Conservation (phyloP, 2,113 vertebrate genomes). For the Dromiciops gliroides region DNA sequence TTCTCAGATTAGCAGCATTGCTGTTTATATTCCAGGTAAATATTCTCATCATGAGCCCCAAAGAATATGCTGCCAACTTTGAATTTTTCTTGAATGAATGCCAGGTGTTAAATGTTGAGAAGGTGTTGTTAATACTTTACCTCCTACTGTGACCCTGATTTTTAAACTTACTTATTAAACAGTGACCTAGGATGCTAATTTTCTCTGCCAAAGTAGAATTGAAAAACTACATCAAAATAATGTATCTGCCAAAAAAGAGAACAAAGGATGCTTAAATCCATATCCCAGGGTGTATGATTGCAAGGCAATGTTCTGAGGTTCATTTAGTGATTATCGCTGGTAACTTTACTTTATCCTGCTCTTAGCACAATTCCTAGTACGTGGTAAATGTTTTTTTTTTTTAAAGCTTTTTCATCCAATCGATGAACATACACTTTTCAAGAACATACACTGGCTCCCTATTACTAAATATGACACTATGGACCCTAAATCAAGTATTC, state of each 20-base stretch:
- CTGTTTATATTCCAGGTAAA: background rate
- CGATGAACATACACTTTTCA: no score
- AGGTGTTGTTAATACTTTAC: background rate
- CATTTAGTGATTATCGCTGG: background rate
- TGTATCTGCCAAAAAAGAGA: background rate
- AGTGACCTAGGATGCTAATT: background rate
- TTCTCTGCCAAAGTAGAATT: background rate
- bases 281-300: background rate
- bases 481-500: background rate
- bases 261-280: background rate
- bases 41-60: background rate
- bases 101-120: background rate
- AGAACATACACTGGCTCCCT: background rate
- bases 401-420: no score
- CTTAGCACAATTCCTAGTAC: background rate
- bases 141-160: background rate
- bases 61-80: background rate
- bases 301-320: background rate
- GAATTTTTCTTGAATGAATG: background rate
- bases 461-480: background rate
- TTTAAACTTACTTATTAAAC: background rate
- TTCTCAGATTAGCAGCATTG: background rate
- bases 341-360: background rate
- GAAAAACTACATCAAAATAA: background rate
- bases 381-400: background rate